phyloP scores from a whole-genome alignment of 1,140 invertebrate species.

The Bombus pyrosoma region DNA sequence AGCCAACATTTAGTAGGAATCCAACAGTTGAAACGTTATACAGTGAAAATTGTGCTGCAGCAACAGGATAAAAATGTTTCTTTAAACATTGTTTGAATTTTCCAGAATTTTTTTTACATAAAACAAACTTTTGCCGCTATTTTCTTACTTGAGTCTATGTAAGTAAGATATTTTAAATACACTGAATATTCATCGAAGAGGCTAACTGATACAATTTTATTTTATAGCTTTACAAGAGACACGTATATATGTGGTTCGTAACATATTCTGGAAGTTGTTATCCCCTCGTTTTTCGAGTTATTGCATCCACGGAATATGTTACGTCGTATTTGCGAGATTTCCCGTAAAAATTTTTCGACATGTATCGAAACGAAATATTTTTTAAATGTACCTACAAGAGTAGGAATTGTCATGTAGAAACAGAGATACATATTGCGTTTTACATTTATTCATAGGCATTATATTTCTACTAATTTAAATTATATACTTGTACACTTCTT shows the following conservation, averaged over 20 bases:
- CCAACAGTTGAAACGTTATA: too few species aligned
- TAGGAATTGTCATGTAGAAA: neutral
- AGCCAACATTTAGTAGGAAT: neutral
- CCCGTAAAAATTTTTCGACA: neutral
- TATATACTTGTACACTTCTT: too few species aligned
- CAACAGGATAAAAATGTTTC: neutral
- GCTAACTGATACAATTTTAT: neutral
- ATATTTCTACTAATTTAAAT: too few species aligned
- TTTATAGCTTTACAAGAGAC: neutral
- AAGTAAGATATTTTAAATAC: neutral
- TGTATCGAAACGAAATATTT: neutral
- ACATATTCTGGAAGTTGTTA: neutral
- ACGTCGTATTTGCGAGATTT: neutral
- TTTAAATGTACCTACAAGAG: neutral
- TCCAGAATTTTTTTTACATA: neutral
- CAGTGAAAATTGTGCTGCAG: neutral
- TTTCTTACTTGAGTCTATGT: neutral
- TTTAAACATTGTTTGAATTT: neutral
- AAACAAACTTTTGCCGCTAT: neutral
- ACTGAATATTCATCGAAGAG: neutral
- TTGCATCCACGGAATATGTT: neutral
- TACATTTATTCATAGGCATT: too few species aligned
- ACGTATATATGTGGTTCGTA: too few species aligned
- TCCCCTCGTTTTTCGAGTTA: neutral
- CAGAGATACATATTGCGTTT: too few species aligned